Base-by-base conservation (phyloP, 2,888 invertebrate genomes). In the Catocala sponsa region DNA sequence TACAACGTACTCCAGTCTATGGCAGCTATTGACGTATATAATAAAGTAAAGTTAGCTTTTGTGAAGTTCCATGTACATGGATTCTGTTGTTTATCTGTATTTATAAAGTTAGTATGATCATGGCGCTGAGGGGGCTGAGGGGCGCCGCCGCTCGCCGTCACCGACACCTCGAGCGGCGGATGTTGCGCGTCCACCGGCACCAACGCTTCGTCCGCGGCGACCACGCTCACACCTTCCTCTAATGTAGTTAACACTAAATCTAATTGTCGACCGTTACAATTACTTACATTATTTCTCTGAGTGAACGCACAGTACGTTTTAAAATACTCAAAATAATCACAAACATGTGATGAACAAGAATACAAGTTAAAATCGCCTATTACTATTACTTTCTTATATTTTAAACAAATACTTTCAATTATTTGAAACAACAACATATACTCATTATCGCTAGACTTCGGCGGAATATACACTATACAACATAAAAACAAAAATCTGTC, bases 221-320 rank as follows among this genome's bases (percentile, higher is more conserved):
- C 12, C 41, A 51, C 51, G 10, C 41, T 13, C 38, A 41, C 41
- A 13, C 25, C 51, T 38, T 13, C 15, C 51, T 15, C 47, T 4
- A 41, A 51, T 12, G 51, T 13, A 15, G 12, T 41, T 10, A 51
- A 13, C 10, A 51, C 51, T 13, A 51, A 41, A 41, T 51, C 51
- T 38, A 51, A 41, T 12, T 35, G 33, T 6, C 51, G 38, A 13
- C 12, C 15, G 15, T 51, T 51, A 13, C 38, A 41, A 12, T 41
- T 51, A 15, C 4, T 7, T 51, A 51, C 41, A 12, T 6, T 38
- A 10, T 54, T 59, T 4, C 15, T 59, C 49, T 59, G 59, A 54
- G 49, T 42, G 54, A 59, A 59, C 49, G 13, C 59, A 46, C 59
- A 59, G 38, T 10, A 51, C 10, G 41, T 15, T 38, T 9, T 2